Conservation (phyloP, 2,113 vertebrate species). For the Indri indri region DNA sequence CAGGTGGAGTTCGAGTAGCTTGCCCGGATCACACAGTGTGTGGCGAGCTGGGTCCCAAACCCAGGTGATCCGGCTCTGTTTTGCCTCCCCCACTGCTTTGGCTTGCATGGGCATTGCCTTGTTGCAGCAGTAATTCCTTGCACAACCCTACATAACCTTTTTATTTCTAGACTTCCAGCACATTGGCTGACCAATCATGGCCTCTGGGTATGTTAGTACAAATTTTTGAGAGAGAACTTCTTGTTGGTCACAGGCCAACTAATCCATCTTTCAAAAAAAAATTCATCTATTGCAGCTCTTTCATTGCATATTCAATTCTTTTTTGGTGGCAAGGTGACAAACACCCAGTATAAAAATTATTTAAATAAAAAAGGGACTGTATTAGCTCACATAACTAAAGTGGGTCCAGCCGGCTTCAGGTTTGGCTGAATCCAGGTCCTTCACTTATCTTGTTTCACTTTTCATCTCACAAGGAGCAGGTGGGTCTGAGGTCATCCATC, state of each 20-base stretch:
- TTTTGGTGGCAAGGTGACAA: neutral
- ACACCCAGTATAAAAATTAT: neutral
- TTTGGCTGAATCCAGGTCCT: neutral
- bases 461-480: neutral
- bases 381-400: neutral
- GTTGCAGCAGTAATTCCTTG: neutral
- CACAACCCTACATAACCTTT: neutral
- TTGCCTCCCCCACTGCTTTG: neutral
- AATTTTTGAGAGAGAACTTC: neutral
- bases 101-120: neutral
- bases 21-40: neutral
- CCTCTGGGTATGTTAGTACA: neutral
- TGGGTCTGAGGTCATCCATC: neutral
- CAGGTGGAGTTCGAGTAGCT: neutral
- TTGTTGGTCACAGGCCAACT: neutral
- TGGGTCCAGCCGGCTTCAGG: neutral
- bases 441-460: fast-evolving
- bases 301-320: neutral
- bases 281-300: neutral
- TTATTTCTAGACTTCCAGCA: neutral
- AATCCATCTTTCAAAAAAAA: neutral
- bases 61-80: neutral
- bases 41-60: neutral
- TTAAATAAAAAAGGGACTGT: neutral
- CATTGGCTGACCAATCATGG: neutral